Percentiles rank a stretch among this genome's conserved stretches.
Evolutionary conservation across 2,797 vertebrate species (phyloP).

Genomic region (Coendou prehensilis): DNA sequence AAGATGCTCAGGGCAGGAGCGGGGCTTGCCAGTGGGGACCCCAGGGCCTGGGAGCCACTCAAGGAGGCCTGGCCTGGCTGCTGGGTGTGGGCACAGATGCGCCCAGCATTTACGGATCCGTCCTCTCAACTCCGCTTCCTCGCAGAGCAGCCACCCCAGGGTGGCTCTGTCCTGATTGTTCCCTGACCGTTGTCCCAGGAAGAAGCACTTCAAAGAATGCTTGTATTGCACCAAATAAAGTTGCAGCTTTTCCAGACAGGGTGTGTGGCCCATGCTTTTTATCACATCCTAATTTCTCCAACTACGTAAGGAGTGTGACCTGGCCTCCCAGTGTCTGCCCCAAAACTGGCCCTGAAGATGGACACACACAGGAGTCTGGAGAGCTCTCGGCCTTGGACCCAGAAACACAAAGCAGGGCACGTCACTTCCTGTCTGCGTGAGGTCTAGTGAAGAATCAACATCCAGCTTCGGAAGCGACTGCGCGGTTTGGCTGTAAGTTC

Average conservation of each 20-base stretch:
- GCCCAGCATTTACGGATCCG: neutral
- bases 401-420: neutral
- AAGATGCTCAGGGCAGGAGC: neutral
- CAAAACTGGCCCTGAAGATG: neutral
- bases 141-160: accelerated
- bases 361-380: neutral
- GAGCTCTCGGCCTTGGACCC: neutral
- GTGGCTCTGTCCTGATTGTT: neutral
- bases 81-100: neutral
- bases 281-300: neutral
- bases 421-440: neutral
- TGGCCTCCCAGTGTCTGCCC: neutral
- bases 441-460: neutral
- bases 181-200: neutral
- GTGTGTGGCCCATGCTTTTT: neutral
- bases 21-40: neutral
- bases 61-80: neutral
- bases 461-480: neutral
- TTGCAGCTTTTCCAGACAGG: neutral
- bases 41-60: accelerated
- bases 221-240: neutral
- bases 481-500: neutral
- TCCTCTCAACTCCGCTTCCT: neutral
- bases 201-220: neutral
- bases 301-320: neutral